These are phyloP conservation scores for Urocitellus parryii DNA, from an alignment of 2,113 vertebrate genomes.

Conservation along the genomic window DNA sequence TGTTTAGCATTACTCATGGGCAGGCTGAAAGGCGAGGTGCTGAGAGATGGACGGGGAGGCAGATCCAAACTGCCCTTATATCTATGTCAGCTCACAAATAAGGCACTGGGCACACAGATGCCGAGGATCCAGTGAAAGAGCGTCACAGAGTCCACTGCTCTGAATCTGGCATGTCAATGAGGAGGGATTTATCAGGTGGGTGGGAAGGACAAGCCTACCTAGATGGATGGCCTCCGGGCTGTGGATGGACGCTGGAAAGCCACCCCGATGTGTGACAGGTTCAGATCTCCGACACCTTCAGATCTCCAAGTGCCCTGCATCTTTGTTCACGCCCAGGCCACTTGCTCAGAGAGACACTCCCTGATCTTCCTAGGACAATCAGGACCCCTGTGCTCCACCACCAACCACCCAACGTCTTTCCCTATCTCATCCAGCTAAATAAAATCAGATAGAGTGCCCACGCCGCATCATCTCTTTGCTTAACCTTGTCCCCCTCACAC, in stretches of 20 bases:
- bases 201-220: too few relatives aligned
- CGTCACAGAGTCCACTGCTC: not conserved
- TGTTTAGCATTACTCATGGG: not conserved
- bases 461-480: rapidly evolving
- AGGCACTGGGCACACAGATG: not conserved
- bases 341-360: not conserved
- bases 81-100: not conserved
- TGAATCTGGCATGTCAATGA: not conserved
- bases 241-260: not conserved
- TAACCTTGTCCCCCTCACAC: not conserved
- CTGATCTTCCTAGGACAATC: not conserved
- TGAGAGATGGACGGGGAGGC: not conserved
- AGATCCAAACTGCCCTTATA: not conserved
- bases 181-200: not conserved
- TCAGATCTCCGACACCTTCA: not conserved
- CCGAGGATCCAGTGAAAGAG: not conserved
- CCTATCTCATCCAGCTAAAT: not conserved
- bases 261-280: not conserved
- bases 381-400: not conserved
- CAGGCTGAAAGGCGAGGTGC: not conserved
- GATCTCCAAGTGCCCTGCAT: not conserved
- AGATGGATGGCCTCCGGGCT: rapidly evolving
- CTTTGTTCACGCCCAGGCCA: not conserved
- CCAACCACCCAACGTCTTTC: rapidly evolving
- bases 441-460: not conserved